Evolutionary conservation across 2,113 vertebrate genomes (phyloP).

Genomic region (Erythrocebus patas): DNA sequence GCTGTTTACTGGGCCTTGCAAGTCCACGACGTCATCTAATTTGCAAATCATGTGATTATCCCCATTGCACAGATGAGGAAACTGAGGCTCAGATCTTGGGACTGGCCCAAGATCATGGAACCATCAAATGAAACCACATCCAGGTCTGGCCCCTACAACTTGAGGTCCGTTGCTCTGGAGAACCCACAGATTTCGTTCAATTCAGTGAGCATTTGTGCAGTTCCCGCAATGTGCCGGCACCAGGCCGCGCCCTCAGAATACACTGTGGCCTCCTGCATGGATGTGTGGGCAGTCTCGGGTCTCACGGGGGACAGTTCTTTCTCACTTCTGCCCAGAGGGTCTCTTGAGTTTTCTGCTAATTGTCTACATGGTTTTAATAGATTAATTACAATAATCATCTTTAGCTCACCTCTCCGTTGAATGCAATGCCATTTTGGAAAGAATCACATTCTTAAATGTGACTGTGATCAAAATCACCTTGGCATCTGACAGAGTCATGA

Average conservation of each 20-base stretch:
- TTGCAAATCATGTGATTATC: background rate
- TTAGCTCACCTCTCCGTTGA: background rate
- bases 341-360: background rate
- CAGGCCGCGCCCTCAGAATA: background rate
- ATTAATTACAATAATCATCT: background rate
- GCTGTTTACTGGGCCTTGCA: background rate
- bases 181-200: background rate
- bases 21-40: accelerated
- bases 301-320: background rate
- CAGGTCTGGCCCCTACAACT: background rate
- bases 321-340: background rate
- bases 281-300: too few species aligned
- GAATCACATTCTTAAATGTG: background rate
- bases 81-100: background rate
- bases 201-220: accelerated
- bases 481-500: background rate
- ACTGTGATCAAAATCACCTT: background rate
- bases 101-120: background rate
- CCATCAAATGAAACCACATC: background rate
- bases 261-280: accelerated
- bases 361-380: background rate
- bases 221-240: accelerated
- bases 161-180: background rate
- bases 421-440: background rate
- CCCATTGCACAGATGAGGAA: background rate